A percentile compares a stretch with the other conserved stretches of the same genome.
Conservation (phyloP, 2,113 vertebrate species). For the Cryptomyrus ogoouensis region DNA sequence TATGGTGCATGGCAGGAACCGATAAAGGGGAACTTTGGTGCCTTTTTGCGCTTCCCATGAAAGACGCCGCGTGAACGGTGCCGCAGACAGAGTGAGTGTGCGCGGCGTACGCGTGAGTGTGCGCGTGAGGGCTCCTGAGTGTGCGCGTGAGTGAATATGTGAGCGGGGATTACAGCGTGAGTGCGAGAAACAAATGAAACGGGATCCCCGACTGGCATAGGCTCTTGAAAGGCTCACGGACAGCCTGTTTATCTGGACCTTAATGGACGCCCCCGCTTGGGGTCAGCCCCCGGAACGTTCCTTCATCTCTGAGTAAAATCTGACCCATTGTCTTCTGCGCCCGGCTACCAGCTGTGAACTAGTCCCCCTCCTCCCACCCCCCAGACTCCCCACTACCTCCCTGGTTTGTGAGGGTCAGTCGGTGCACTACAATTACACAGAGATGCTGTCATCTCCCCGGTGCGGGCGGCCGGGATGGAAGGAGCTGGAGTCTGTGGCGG, state of each 20-base stretch:
- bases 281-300: background rate
- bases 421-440: background rate
- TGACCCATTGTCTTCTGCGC: background rate
- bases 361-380: background rate
- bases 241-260: background rate
- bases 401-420: background rate
- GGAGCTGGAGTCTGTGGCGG: background rate
- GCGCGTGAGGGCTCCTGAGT: background rate
- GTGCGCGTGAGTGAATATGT: background rate
- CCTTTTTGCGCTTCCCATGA: background rate
- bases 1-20: background rate
- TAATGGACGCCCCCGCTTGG: background rate
- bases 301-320: conserved; percentile 6
- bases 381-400: background rate
- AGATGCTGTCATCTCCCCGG: background rate
- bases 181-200: conserved; percentile 11
- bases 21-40: background rate
- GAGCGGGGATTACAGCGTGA: background rate
- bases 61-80: background rate
- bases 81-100: background rate
- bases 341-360: background rate
- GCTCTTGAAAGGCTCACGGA: background rate
- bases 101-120: background rate
- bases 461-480: background rate
- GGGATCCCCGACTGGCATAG: background rate